Base-by-base conservation (phyloP, 2,113 vertebrate species). In the Spea multiplicata region DNA sequence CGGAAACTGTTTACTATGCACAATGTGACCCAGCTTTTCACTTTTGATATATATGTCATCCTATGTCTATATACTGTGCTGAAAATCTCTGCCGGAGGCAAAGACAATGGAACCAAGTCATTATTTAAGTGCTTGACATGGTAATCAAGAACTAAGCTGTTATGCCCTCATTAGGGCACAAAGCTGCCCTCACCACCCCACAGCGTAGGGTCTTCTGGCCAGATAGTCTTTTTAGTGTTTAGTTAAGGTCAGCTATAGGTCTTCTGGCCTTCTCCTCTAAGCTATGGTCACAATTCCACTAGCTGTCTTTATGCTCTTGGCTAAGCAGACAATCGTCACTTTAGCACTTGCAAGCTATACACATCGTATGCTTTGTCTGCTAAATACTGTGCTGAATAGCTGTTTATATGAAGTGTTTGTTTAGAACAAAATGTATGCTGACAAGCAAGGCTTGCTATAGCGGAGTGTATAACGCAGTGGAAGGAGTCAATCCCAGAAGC, bases 161-260 rank as follows among this genome's bases (percentile, higher is more conserved):
- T 46, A 46, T 48, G 8, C 50, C 46, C 68, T 68, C 44, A 67
- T 76, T 59, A 62, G n/a, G 30, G 46, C n/a, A 44, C 55, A 44
- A 57, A 76, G 30, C 66, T 76, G 75, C 14, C 14, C 66, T 49
- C 8, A 3, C 7, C 8, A 62, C 71, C 6, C 44, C 45, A 44
- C 44, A 47, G n/a, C 49, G 14, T 69, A 59, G 30, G 44, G 47
- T 75, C 53, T 69, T 9, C 57, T 49, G 14, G 65, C 8, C 73
- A 5, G 61, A 16, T 66, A 66, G 53, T 49, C 45, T 68, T 71
- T 50, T 52, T 64, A 78, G 48, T 62, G 61, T 69, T 71, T 62
- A 46, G 44, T 70, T 71, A 64, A 64, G 71, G 30, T 44, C 1
- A 70, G 44, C 13, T 57, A 44, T 70, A 44, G 16, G 70, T 76